phyloP scores from a whole-genome alignment of 2,113 vertebrate species.

The Thamnophis sirtalis region DNA sequence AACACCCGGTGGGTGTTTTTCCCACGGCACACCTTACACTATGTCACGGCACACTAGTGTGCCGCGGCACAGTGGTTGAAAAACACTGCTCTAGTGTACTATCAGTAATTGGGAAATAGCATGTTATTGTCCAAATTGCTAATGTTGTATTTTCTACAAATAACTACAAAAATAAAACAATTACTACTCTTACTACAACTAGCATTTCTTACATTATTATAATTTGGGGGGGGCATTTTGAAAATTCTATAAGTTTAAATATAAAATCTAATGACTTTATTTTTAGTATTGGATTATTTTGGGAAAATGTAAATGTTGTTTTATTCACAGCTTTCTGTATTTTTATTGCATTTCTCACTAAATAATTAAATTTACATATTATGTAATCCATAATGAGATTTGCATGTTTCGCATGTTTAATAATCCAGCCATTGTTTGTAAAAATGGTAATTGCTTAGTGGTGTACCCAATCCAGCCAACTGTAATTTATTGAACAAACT shows the following conservation, averaged over 20 bases:
- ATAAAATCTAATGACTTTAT: not conserved
- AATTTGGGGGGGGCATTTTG: not conserved
- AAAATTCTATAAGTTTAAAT: not conserved
- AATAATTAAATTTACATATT: not conserved
- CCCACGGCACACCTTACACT: too few species aligned
- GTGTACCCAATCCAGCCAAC: not conserved
- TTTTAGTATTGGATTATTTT: slow-evolving; percentile 17
- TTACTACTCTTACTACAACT: not conserved
- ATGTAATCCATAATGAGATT: not conserved
- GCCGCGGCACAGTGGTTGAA: too few species aligned
- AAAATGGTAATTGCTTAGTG: not conserved
- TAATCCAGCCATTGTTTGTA: not conserved
- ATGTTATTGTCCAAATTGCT: not conserved
- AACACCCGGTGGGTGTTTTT: too few species aligned
- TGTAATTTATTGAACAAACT: not conserved
- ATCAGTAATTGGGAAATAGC: not conserved
- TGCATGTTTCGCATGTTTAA: not conserved
- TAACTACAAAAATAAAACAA: not conserved
- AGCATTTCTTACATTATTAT: not conserved
- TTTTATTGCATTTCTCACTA: not conserved
- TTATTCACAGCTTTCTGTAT: not conserved
- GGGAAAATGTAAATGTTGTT: not conserved
- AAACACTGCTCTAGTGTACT: not conserved
- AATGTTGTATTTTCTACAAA: not conserved
- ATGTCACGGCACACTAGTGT: too few species aligned